phyloP scores from a whole-genome alignment of 2,797 vertebrate species.

The Sardinella longiceps region DNA sequence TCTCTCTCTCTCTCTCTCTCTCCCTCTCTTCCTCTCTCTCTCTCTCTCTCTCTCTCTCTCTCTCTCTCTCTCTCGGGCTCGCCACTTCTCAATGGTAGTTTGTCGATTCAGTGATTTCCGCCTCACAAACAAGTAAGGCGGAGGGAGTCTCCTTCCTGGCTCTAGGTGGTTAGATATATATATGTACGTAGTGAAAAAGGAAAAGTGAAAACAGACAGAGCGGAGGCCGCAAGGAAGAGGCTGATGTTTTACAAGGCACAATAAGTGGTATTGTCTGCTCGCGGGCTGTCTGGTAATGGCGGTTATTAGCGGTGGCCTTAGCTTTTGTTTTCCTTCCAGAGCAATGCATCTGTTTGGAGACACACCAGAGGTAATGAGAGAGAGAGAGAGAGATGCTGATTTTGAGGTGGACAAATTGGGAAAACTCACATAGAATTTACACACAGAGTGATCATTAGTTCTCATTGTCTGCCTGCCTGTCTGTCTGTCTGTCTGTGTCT shows the following conservation, averaged over 20 bases:
- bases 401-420: background rate
- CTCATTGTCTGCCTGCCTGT: background rate
- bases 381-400: background rate
- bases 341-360: background rate
- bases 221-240: background rate
- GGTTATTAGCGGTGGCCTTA: background rate
- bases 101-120: conserved; percentile 6
- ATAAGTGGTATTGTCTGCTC: conserved; percentile 27
- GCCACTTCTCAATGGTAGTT: background rate
- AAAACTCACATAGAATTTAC: background rate
- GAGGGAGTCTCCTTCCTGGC: conserved; percentile 20
- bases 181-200: conserved; percentile 25
- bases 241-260: conserved; percentile 36
- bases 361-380: background rate
- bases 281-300: conserved; percentile 19
- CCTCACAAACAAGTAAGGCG: background rate
- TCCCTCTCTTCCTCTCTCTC: conserved; percentile 16
- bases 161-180: conserved; percentile 39
- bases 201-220: conserved; percentile 46
- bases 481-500: background rate
- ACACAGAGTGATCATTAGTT: conserved; percentile 1
- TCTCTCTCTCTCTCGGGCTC: conserved; percentile 16
- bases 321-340: conserved; percentile 15
- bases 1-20: conserved; percentile 13
- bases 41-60: conserved; percentile 13